phyloP scores from a whole-genome alignment of 2,888 invertebrate species.

The Artemia sinica region DNA sequence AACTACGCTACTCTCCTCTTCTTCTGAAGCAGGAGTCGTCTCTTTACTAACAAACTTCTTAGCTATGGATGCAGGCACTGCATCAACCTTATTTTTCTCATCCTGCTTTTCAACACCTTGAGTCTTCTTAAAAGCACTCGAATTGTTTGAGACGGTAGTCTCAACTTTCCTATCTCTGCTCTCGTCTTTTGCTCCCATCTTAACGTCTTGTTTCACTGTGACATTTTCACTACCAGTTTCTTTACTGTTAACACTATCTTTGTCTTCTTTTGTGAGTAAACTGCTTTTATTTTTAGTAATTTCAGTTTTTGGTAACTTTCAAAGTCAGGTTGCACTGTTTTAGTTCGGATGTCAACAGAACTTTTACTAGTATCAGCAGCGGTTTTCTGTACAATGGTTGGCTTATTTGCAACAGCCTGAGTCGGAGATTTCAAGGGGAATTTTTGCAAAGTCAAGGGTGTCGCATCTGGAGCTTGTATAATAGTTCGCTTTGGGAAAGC shows the following conservation, averaged over 20 bases:
- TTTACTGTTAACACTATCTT: constrained; percentile 25
- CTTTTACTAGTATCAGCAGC: neutral
- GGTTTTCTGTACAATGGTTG: constrained; percentile 17
- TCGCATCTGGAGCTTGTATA: constrained; percentile 20
- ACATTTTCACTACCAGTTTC: neutral
- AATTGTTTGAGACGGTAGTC: no score
- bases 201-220: neutral
- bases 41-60: neutral
- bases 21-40: constrained; percentile 11
- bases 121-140: neutral
- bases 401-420: constrained; percentile 34
- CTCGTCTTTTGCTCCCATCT: neutral
- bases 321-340: neutral
- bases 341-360: neutral
- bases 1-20: constrained; percentile 19
- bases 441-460: neutral
- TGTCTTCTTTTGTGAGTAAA: constrained; percentile 19
- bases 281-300: constrained; percentile 28
- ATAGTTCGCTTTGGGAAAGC: constrained; percentile 20
- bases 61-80: neutral
- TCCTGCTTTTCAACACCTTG: neutral
- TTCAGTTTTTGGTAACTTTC: constrained; percentile 26
- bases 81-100: neutral
- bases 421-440: constrained; percentile 43
- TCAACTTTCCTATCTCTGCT: no score